These are phyloP conservation scores for Scaptomyza reducta DNA, from an alignment of 2,888 invertebrate species.

Conservation along the genomic window DNA sequence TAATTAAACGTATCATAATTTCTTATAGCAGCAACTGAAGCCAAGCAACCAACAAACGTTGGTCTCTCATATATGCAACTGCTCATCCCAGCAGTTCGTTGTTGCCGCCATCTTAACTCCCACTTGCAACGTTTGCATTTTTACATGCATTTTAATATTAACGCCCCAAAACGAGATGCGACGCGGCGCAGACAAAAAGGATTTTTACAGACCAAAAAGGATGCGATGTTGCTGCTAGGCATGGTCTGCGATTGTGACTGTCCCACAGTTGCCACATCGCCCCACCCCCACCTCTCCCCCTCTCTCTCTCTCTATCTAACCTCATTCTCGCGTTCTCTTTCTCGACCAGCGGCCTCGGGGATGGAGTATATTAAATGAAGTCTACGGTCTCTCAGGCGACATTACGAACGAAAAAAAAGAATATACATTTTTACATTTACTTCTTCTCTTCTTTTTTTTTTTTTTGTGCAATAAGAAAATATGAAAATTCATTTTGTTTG, in stretches of 20 bases:
- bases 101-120: conserved; percentile 16
- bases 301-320: neutral
- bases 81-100: neutral
- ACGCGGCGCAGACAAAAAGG: conserved; percentile 70
- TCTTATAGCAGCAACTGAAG: conserved; percentile 47
- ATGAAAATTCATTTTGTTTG: conserved; percentile 73
- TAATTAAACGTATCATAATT: conserved; percentile 78
- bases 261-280: conserved; percentile 16
- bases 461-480: conserved; percentile 64
- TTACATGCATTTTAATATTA: conserved; percentile 76
- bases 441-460: conserved; percentile 22
- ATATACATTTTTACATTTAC: conserved; percentile 15
- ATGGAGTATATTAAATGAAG: conserved; percentile 73
- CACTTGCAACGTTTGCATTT: conserved; percentile 64
- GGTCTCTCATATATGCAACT: conserved; percentile 26
- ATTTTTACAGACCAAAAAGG: conserved; percentile 67
- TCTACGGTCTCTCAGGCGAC: conserved; percentile 61
- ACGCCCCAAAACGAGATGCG: conserved; percentile 69
- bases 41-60: conserved; percentile 5
- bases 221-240: conserved; percentile 74
- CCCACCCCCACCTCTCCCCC: too few species aligned
- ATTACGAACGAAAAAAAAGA: conserved; percentile 21
- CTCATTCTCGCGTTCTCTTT: neutral
- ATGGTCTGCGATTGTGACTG: conserved; percentile 70
- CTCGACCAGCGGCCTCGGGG: conserved; percentile 29